Conservation (phyloP, 1,140 invertebrate species). For the Tribolium castaneum region DNA sequence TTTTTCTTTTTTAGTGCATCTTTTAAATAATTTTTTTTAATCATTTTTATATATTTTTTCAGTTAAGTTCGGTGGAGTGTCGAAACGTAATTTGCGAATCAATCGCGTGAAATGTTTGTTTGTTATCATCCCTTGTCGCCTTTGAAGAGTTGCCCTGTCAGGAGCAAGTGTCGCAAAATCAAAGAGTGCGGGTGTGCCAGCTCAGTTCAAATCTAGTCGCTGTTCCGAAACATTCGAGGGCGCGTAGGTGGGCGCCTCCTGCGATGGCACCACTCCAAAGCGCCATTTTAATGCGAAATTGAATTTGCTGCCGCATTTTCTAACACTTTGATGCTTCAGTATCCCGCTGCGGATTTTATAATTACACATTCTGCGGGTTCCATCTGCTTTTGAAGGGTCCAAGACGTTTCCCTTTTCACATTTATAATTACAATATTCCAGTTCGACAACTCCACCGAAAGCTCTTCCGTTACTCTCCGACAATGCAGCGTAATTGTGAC, state of each 20-base stretch:
- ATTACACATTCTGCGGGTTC: slow-evolving; percentile 51
- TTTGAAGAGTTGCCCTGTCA: slow-evolving; percentile 37
- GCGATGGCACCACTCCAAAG: slow-evolving; percentile 53
- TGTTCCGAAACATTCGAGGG: slow-evolving; percentile 17
- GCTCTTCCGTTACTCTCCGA: slow-evolving; percentile 40
- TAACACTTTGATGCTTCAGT: slow-evolving; percentile 57
- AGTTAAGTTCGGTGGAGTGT: neutral
- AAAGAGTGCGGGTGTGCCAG: neutral
- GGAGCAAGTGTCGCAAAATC: slow-evolving; percentile 29
- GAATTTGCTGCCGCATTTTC: slow-evolving; percentile 56
- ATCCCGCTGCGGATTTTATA: slow-evolving; percentile 58
- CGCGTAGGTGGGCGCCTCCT: slow-evolving; percentile 44
- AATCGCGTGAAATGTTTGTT: neutral
- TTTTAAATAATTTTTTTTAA: too few relatives aligned
- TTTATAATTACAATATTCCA: slow-evolving; percentile 22
- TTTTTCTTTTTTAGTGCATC: too few relatives aligned
- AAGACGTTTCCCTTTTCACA: slow-evolving; percentile 35
- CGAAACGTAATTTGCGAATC: neutral
- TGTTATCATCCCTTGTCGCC: neutral
- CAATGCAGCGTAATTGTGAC: slow-evolving; percentile 41
- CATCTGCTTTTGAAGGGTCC: slow-evolving; percentile 51
- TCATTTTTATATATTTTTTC: too few relatives aligned
- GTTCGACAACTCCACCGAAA: neutral
- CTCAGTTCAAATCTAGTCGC: neutral
- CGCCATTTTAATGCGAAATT: slow-evolving; percentile 57